These are phyloP conservation scores for Oryzias woworae DNA, from an alignment of 2,113 vertebrate genomes.

Conservation along the genomic window DNA sequence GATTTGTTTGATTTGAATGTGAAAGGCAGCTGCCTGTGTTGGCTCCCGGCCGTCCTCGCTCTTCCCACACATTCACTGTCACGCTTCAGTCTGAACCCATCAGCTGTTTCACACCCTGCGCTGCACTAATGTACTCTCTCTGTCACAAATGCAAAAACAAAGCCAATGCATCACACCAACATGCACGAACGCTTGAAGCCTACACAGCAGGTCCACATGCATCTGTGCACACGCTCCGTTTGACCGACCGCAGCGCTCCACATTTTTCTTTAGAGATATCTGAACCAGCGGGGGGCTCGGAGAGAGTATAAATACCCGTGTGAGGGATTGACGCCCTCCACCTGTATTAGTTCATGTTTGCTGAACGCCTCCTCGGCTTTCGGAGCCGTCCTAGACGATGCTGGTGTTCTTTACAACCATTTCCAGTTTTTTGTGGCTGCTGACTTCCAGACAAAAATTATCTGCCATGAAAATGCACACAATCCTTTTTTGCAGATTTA, in stretches of 20 bases:
- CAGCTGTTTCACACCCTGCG: slow-evolving; percentile 49
- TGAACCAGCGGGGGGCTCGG: neutral
- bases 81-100: slow-evolving; percentile 50
- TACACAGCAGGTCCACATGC: slow-evolving; percentile 37
- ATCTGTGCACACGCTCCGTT: slow-evolving; percentile 19
- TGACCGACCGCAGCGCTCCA: slow-evolving; percentile 6
- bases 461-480: no score
- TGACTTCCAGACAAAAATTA: no score
- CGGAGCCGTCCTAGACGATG: neutral
- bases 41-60: slow-evolving; percentile 43
- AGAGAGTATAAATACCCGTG: slow-evolving; percentile 29
- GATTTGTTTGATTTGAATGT: slow-evolving; percentile 38
- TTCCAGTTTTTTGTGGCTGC: neutral
- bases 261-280: slow-evolving; percentile 16
- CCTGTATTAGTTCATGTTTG: slow-evolving; percentile 6
- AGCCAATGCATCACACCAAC: slow-evolving; percentile 17
- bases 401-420: slow-evolving; percentile 1
- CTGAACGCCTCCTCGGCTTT: neutral
- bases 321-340: slow-evolving; percentile 16
- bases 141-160: slow-evolving; percentile 12
- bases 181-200: slow-evolving; percentile 29
- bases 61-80: slow-evolving; percentile 58
- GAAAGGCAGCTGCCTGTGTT: slow-evolving; percentile 56
- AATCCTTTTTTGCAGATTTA: no score
- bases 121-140: slow-evolving; percentile 16